A percentile compares a stretch with the other conserved stretches of the same genome.
These are phyloP conservation scores for Chaenocephalus aceratus DNA, from an alignment of 2,113 vertebrate species.

Conservation along the genomic window DNA sequence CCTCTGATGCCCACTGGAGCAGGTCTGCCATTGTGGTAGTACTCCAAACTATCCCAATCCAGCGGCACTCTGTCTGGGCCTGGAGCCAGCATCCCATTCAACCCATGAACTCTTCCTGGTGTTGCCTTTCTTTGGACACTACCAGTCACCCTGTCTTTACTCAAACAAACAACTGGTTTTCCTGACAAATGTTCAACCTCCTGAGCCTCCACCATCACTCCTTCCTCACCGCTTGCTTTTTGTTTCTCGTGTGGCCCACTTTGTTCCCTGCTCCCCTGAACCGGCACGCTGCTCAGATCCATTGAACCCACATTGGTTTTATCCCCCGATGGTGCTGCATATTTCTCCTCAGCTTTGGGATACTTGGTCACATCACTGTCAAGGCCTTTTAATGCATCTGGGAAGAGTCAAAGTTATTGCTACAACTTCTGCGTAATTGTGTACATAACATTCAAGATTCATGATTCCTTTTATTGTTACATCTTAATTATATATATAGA, in stretches of 20 bases:
- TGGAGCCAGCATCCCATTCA: slow-evolving; percentile 11
- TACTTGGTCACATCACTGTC: slow-evolving; percentile 65
- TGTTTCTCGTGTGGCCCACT: background rate
- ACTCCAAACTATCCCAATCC: slow-evolving; percentile 66
- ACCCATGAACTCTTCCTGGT: background rate
- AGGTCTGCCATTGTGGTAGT: slow-evolving; percentile 30
- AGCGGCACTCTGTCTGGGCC: slow-evolving; percentile 26
- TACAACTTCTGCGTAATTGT: slow-evolving; percentile 4
- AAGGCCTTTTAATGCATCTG: slow-evolving; percentile 37
- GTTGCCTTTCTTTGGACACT: slow-evolving; percentile 16
- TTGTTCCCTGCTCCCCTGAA: slow-evolving; percentile 16
- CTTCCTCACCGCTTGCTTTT: slow-evolving; percentile 28
- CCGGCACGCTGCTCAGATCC: slow-evolving; percentile 13
- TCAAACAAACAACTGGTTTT: background rate
- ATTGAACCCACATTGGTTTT: background rate
- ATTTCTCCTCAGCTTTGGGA: slow-evolving; percentile 21
- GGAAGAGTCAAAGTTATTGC: background rate
- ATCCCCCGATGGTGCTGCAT: slow-evolving; percentile 7
- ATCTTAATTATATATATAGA: too few relatives aligned
- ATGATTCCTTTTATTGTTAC: too few relatives aligned
- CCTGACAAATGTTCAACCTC: background rate
- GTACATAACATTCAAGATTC: background rate
- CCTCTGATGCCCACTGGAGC: slow-evolving; percentile 40
- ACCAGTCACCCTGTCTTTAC: background rate
- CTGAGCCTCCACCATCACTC: background rate